Base-by-base conservation (phyloP, 2,888 invertebrate species). In the Hartigia nigra region DNA sequence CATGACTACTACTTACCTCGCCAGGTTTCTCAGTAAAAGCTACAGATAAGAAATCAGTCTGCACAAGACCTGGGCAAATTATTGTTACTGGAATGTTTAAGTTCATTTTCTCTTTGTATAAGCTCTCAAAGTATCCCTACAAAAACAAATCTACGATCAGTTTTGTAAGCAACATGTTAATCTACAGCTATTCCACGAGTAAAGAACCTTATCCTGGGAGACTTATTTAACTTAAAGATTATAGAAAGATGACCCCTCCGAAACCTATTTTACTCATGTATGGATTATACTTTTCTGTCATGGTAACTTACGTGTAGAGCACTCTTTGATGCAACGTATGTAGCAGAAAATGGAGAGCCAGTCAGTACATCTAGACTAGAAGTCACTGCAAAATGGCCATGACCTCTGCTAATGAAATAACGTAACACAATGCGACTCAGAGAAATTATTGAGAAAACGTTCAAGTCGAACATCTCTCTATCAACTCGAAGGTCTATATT, bases 1-100 rank as follows among this genome's bases (percentile, higher is more conserved):
- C 39, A 4, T 55, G 9, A 55, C 39, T 9, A 55, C 5, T 55
- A 55, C 39, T 55, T 90, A 95, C 95, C 92, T 94, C 92, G 78
- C 94, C 95, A 1, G 90, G 84, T 83, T 93, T 93, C 11, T 92
- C 94, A 0, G 96, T 96, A 87, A 95, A 96, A 82, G 95, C 94
- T 87, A 95, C 94, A 69, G 93, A 88, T 69, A 96, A 92, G 82
- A 96, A 94, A 83, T 95, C 94, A 0, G 96, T 95, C 87, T 95
- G 95, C 31, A 95, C 93, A 4, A 97, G 96, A 9, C 97, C 97
- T 0, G 97, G 97, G 86, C 96, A 96, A 69, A 96, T 92, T 74
- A 96, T 88, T 0, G 95, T 95, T 0, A 97, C 93, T 39, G 93
- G 87, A 76, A 97, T 92, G 77, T 94, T 93, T 74, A 93, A 91